phyloP scores from a whole-genome alignment of 2,113 vertebrate species.

The human region GRCh38 chr18:37145001-37145500 shows the following conservation, averaged over 20 bases:
- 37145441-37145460: background rate
- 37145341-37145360: conserved; percentile 37
- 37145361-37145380: background rate
- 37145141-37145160: too few species aligned
- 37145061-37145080: too few species aligned
- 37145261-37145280: background rate
- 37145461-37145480: background rate
- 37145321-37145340: background rate
- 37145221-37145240: background rate
- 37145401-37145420: background rate
- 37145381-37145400: background rate
- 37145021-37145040: too few species aligned
- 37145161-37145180: too few species aligned
- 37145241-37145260: conserved; percentile 18
- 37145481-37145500: background rate
- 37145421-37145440: background rate
- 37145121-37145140: too few species aligned
- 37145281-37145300: conserved; percentile 38
- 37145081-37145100: too few species aligned
- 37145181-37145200: too few species aligned
- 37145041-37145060: too few species aligned
- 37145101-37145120: too few species aligned
- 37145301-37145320: background rate
- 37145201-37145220: too few species aligned
- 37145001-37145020: too few species aligned